These are phyloP conservation scores for Morelia viridis DNA, from an alignment of 2,797 vertebrate genomes.

Conservation along the genomic window DNA sequence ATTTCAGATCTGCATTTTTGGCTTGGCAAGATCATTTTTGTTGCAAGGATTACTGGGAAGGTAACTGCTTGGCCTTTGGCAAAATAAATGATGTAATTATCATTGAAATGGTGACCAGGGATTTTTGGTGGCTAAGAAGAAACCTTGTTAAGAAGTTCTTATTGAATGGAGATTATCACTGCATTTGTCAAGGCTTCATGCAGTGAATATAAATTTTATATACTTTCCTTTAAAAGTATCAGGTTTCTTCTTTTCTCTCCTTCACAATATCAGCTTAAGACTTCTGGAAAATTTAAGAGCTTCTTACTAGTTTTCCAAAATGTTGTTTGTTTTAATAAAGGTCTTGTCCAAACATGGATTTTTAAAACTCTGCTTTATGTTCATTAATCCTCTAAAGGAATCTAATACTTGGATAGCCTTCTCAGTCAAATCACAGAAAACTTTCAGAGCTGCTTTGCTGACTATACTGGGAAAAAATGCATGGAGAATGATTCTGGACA, in stretches of 20 bases:
- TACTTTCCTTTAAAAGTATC: not conserved
- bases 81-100: not conserved
- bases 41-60: not conserved
- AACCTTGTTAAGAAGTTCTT: not conserved
- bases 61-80: not conserved
- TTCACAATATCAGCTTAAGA: not conserved
- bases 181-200: not conserved
- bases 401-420: not conserved
- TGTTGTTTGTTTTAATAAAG: not conserved
- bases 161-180: not conserved
- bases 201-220: not conserved
- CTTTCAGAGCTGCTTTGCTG: not conserved
- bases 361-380: not conserved
- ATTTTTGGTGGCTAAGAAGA: not conserved
- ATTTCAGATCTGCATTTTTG: not conserved
- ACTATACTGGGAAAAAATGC: constrained; percentile 46
- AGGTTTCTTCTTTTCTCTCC: not conserved
- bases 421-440: not conserved
- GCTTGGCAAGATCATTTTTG: not conserved
- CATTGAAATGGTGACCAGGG: not conserved
- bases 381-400: not conserved
- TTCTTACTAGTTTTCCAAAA: not conserved
- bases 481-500: not conserved
- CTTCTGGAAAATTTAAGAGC: not conserved
- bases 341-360: not conserved